Conservation (phyloP, 2,113 vertebrate species). For the Erythrocebus patas region DNA sequence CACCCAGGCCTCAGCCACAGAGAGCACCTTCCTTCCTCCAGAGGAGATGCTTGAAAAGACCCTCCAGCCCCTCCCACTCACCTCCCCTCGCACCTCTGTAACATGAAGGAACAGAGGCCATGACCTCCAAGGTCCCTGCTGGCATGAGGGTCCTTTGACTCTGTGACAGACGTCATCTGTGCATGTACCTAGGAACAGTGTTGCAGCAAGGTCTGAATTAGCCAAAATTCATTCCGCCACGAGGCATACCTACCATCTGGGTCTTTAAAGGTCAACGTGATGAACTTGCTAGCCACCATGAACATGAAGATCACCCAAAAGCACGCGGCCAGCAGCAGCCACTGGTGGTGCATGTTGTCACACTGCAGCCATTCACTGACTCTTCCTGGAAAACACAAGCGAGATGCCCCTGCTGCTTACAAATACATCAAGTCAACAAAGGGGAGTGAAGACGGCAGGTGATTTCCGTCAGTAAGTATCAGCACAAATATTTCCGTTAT, state of each 20-base stretch:
- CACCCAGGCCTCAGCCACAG: not conserved
- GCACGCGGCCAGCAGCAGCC: slow-evolving; percentile 95
- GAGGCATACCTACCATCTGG: slow-evolving; percentile 86
- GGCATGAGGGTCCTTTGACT: not conserved
- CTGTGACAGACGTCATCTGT: not conserved
- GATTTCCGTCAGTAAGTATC: not conserved
- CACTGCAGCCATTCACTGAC: slow-evolving; percentile 77
- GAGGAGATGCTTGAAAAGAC: too few relatives aligned
- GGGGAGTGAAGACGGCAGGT: not conserved
- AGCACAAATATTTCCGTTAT: not conserved
- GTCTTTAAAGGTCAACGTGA: slow-evolving; percentile 90
- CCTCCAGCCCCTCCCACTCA: too few relatives aligned
- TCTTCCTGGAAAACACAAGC: slow-evolving; percentile 78
- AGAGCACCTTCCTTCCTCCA: not conserved
- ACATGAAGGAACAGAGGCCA: not conserved
- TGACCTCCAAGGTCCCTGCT: not conserved
- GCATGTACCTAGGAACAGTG: not conserved
- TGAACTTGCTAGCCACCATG: slow-evolving; percentile 95
- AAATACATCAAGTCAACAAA: not conserved
- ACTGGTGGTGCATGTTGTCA: slow-evolving; percentile 95
- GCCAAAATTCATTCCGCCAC: not conserved
- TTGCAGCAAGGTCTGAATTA: not conserved
- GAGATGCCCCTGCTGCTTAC: not conserved
- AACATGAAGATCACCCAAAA: slow-evolving; percentile 98
- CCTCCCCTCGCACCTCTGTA: not conserved